phyloP scores from a whole-genome alignment of 2,888 invertebrate genomes.

The Agriotes lineatus region DNA sequence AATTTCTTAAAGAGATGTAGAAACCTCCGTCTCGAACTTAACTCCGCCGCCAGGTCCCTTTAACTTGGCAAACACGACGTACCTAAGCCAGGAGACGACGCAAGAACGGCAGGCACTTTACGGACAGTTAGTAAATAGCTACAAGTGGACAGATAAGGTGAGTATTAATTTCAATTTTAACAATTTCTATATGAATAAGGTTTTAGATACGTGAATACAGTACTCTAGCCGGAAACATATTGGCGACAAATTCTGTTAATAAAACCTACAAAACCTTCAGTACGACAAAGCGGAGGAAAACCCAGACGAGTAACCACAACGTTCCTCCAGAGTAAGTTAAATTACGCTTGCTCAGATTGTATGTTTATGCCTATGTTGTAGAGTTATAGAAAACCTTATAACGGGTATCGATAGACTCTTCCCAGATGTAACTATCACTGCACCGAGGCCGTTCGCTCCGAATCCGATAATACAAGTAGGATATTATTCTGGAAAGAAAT shows the following conservation, averaged over 20 bases:
- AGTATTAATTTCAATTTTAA: slow-evolving; percentile 7
- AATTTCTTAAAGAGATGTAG: slow-evolving; percentile 77
- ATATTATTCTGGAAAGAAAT: no score
- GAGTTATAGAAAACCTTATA: slow-evolving; percentile 85
- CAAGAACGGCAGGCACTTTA: slow-evolving; percentile 91
- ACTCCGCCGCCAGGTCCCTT: slow-evolving; percentile 86
- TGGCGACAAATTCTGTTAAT: slow-evolving; percentile 88
- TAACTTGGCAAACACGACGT: slow-evolving; percentile 86
- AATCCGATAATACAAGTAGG: slow-evolving; percentile 89
- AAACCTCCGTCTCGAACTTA: slow-evolving; percentile 78
- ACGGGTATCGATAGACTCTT: slow-evolving; percentile 82
- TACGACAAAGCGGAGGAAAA: slow-evolving; percentile 84
- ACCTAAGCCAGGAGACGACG: slow-evolving; percentile 90
- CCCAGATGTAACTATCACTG: slow-evolving; percentile 85
- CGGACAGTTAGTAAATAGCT: slow-evolving; percentile 87
- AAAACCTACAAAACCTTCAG: slow-evolving; percentile 85
- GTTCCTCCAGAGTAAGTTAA: slow-evolving; percentile 80
- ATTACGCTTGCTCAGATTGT: neutral
- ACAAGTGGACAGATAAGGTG: slow-evolving; percentile 94
- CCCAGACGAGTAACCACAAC: slow-evolving; percentile 86
- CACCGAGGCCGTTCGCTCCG: slow-evolving; percentile 88
- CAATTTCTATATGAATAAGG: no score
- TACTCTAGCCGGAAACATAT: slow-evolving; percentile 80
- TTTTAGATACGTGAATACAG: slow-evolving; percentile 86
- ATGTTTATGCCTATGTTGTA: slow-evolving; percentile 56